Evolutionary conservation across 1,140 invertebrate species (phyloP), one percentile per base, ranked within the genome.

Genomic region (Drosophila equinoxialis): DNA sequence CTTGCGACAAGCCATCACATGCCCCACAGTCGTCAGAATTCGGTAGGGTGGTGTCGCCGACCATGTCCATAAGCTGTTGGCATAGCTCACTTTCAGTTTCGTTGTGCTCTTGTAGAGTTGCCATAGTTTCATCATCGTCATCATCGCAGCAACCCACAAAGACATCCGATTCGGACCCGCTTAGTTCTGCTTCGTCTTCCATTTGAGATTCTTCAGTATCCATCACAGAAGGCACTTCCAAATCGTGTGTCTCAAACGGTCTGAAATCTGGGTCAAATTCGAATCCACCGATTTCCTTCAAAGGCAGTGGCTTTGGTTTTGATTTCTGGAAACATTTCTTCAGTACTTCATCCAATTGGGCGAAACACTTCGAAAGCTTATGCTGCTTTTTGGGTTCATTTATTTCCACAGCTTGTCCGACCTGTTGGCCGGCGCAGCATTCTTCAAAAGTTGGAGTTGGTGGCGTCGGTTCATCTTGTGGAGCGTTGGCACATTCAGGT

Each of bases 221-320:
- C 17, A 20, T 7, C 7, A 8, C 8, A 2, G 37, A 0, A 39
- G 37, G 37, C 1, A 1, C 11, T 0, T 11, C 37, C 10, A 13
- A 10, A 11, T 13, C 4, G 37, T 13, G 37, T 26, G 51, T 26
- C 4, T 23, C 20, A 4, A 55, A 30, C 37, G 62, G 62, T 2
- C 17, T 26, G n/a, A 86, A 84, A 1, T 74, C 20, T 0, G 83
- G 77, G 26, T 77, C 80, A 7, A 33, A 4, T 37, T 87, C 79
- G 6, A 89, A 80, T 0, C 20, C 84, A 0, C 64, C 69, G 7
- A 86, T 74, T 42, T 86, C 84, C 0, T 10, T 30, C 7, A 54
- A 33, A 6, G 62, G 55, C 2, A 57, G 23, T 6, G 14, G 6
- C 4, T 14, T 57, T 13, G 65, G 8, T 1, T 23, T 2, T 0